Evolutionary conservation across 2,797 vertebrate genomes (phyloP), one percentile per base, ranked within the genome.

Genomic region (Ctenopoma kingsleyae): DNA sequence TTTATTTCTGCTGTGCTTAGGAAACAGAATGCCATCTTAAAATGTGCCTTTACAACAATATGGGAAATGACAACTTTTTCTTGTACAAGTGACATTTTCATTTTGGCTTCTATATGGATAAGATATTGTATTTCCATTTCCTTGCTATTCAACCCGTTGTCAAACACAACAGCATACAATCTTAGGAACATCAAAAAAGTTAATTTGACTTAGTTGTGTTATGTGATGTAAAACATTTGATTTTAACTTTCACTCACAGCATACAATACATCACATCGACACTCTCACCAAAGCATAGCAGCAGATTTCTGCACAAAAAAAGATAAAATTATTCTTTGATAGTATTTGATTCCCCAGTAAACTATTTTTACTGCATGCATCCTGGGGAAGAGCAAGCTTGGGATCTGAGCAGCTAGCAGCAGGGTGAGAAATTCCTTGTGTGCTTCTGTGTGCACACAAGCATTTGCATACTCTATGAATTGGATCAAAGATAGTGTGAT

Each of bases 381-480:
- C 36, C 17, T 15, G 23, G 20, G 47, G 27, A 67, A 44, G 55
- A 59, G 48, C 0, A 1, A 74, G 57, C 58, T 27, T 61, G 73
- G 75, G 75, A 84, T 78, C 56, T 74, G 72, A 78, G 65, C 60
- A 67, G 73, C 74, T 40, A 67, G 67, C 59, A n/a, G 64, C 57
- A 76, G 60, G 62, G 62, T 13, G 23, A 70, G 58, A 74, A 81
- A 83, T 75, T 68, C 59, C 67, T 78, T 66, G 78, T 85, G 72
- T 72, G 73, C 71, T 46, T 64, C 74, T 75, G 76, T 56, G 75
- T 53, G 53, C 60, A 67, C 38, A 55, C 53, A 53, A 6, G 19
- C 59, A 82, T 88, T 84, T 88, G 76, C 83, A 84, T 76, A 73
- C 73, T 81, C 64, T 67, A 69, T 84, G 83, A 87, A 89, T 88